Base-by-base conservation (phyloP, 1,140 invertebrate species). In the Trachymyrmex septentrionalis region DNA sequence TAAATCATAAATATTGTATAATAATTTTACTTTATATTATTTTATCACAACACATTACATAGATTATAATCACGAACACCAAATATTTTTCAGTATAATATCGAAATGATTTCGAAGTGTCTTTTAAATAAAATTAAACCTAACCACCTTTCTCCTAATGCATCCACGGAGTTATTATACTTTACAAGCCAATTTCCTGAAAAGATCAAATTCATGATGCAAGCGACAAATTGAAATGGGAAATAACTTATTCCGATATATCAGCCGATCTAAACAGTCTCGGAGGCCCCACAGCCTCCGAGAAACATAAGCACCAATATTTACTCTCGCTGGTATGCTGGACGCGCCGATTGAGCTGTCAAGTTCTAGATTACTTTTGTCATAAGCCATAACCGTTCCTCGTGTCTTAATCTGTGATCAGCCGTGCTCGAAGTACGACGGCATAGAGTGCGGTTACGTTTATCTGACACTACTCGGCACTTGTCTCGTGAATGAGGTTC, bases 331-430 rank as follows among this genome's bases (percentile, higher is more conserved):
- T 53, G 67, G 69, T 72, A 53, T 85, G 61, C 64, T 24, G 76
- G 7, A 75, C 69, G 57, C 61, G 78, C 78, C 85, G 85, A 92
- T 92, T 90, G 91, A 92, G 90, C 92, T 91, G 91, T 92, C 92
- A 92, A 63, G 76, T 64, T 27, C 84, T 80, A 89, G 92, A 92
- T 92, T 92, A 92, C 89, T 88, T 92, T 92, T 90, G 91, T 92
- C 92, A 87, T 92, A 92, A 92, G 86, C 81, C 85, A 91, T 87
- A 92, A 91, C 69, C 69, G 81, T 91, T 57, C 59, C 38, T 67
- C 63, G 61, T 57, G 75, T 80, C 57, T 57, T 86, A 91, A 91
- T 91, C 90, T 91, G 84, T 78, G 82, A 91, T 91, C 90, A 66
- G 59, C 66, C 61, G 38, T 57, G n/a, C 55, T 57, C n/a, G 19